phyloP scores from a whole-genome alignment of 1,140 invertebrate genomes.

The Anastatus disparis region DNA sequence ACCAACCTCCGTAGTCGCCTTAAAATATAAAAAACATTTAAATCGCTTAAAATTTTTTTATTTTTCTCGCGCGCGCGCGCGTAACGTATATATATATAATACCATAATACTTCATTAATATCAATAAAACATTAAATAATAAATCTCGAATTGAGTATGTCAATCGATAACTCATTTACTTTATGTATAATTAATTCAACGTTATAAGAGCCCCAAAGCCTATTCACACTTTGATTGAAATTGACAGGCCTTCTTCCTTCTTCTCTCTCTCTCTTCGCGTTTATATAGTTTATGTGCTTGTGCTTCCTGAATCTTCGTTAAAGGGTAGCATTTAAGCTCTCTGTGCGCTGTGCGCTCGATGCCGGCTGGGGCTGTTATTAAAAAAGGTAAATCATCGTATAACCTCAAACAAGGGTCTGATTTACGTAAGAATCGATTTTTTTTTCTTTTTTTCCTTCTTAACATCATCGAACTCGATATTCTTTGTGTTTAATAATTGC shows the following conservation, averaged over 20 bases:
- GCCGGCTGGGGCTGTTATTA: not conserved
- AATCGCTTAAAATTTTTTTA: no score
- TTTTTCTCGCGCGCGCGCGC: no score
- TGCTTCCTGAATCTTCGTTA: constrained; percentile 1
- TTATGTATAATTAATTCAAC: constrained; percentile 11
- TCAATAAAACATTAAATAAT: no score
- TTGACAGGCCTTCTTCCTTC: not conserved
- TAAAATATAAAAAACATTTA: no score
- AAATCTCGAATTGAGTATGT: not conserved
- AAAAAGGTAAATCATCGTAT: constrained; percentile 21
- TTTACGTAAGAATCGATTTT: not conserved
- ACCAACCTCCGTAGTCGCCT: no score
- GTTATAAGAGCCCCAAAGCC: not conserved
- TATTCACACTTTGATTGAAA: constrained; percentile 1
- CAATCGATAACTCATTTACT: not conserved
- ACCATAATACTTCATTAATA: no score
- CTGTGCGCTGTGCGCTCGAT: not conserved
- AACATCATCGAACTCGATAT: no score
- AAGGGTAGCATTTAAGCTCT: not conserved
- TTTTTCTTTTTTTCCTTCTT: no score
- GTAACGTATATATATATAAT: no score
- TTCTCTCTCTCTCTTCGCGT: no score
- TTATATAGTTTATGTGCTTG: not conserved
- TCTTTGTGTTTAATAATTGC: no score
- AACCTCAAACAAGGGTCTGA: not conserved